phyloP scores from a whole-genome alignment of 1,140 invertebrate genomes.

The Kradibia gibbosae region DNA sequence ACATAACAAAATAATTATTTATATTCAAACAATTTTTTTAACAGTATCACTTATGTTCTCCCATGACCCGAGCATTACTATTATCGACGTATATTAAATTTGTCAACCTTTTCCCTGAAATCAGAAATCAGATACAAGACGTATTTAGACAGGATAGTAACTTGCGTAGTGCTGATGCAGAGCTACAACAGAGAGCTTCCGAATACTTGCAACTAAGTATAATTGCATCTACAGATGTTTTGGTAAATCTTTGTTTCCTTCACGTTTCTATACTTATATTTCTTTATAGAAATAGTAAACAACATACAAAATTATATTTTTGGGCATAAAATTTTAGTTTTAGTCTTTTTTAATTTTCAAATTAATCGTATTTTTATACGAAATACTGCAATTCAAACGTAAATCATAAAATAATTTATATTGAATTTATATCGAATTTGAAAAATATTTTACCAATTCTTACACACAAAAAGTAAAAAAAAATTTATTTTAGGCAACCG shows the following conservation, averaged over 20 bases:
- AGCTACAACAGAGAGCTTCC: slow-evolving; percentile 97
- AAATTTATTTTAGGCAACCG: slow-evolving; percentile 81
- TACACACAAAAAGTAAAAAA: neutral
- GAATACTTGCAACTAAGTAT: slow-evolving; percentile 98
- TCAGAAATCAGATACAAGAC: slow-evolving; percentile 96
- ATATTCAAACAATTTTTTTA: slow-evolving; percentile 55
- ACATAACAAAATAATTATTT: neutral
- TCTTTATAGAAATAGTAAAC: no score
- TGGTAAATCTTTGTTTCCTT: slow-evolving; percentile 74
- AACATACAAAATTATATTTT: no score
- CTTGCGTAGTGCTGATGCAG: slow-evolving; percentile 96
- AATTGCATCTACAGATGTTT: slow-evolving; percentile 95
- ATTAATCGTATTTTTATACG: no score
- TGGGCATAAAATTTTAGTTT: no score
- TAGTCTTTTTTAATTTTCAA: no score
- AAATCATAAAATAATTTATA: no score
- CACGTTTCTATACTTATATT: neutral
- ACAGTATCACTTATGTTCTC: slow-evolving; percentile 96
- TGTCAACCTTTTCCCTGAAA: slow-evolving; percentile 99
- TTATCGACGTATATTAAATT: slow-evolving; percentile 99
- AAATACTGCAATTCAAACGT: no score
- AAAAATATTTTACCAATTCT: no score
- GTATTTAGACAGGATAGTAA: slow-evolving; percentile 97
- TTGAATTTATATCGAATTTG: no score
- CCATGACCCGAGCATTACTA: slow-evolving; percentile 94